Conservation (phyloP, 1,140 invertebrate genomes). For the Conus betulinus region DNA sequence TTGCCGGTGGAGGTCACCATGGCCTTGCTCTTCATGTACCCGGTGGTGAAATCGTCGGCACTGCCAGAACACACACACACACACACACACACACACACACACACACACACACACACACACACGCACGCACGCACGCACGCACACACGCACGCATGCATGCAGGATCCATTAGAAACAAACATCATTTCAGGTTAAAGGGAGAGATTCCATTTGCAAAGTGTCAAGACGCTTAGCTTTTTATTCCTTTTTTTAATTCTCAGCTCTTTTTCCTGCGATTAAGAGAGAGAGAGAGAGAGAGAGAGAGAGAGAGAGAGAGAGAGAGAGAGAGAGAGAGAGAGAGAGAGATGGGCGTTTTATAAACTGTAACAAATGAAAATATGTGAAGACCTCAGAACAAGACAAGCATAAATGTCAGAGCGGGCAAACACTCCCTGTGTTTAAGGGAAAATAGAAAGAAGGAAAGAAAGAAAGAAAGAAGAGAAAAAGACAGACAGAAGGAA, state of each 20-base stretch:
- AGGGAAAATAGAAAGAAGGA: background rate
- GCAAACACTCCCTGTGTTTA: no score
- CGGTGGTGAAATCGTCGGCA: slow-evolving; percentile 69
- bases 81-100: slow-evolving; percentile 20
- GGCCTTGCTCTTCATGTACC: slow-evolving; percentile 74
- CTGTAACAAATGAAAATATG: no score
- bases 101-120: slow-evolving; percentile 8
- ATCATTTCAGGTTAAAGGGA: no score
- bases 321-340: background rate
- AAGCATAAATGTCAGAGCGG: no score
- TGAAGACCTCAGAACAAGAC: no score
- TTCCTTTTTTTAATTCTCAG: no score
- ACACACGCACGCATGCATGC: no score
- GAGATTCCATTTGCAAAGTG: no score
- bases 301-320: slow-evolving; percentile 8
- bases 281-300: background rate
- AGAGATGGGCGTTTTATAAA: background rate
- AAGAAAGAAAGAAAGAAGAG: background rate
- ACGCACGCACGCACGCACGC: background rate
- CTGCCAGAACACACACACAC: slow-evolving; percentile 45
- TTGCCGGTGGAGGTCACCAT: slow-evolving; percentile 89
- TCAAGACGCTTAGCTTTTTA: no score
- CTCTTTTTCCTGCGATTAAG: background rate
- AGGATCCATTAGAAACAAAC: no score
- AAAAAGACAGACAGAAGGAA: background rate